phyloP scores from a whole-genome alignment of 2,888 invertebrate species.

The Helicoverpa assulta region DNA sequence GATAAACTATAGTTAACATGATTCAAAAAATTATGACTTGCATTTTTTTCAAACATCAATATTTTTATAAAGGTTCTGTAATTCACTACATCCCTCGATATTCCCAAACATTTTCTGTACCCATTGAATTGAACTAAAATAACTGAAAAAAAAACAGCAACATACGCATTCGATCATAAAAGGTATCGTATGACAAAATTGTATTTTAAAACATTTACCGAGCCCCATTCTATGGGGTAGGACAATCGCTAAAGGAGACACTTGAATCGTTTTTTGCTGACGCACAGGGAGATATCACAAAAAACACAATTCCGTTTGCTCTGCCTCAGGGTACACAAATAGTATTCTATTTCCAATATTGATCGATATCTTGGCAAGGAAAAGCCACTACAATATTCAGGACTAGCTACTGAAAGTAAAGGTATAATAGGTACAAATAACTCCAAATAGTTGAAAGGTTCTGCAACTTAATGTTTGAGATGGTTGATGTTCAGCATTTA shows the following conservation, averaged over 20 bases:
- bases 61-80: no score
- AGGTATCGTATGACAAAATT: constrained; percentile 33
- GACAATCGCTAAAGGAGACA: constrained; percentile 21
- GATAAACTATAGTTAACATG: no score
- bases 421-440: constrained; percentile 4
- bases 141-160: neutral
- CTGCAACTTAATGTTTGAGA: neutral
- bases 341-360: constrained; percentile 55
- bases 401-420: neutral
- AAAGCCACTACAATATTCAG: constrained; percentile 13
- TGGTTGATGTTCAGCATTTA: constrained; percentile 7
- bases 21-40: no score
- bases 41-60: no score
- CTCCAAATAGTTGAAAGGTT: neutral
- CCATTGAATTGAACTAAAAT: neutral
- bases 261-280: constrained; percentile 52
- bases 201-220: constrained; percentile 47
- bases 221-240: constrained; percentile 34
- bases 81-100: no score
- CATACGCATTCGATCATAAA: constrained; percentile 23
- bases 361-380: constrained; percentile 44
- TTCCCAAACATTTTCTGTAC: no score
- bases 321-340: constrained; percentile 47
- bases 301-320: constrained; percentile 53
- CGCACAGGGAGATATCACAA: constrained; percentile 44